phyloP scores from a whole-genome alignment of 2,113 vertebrate species.

The Xenotilapia caudafasciata region DNA sequence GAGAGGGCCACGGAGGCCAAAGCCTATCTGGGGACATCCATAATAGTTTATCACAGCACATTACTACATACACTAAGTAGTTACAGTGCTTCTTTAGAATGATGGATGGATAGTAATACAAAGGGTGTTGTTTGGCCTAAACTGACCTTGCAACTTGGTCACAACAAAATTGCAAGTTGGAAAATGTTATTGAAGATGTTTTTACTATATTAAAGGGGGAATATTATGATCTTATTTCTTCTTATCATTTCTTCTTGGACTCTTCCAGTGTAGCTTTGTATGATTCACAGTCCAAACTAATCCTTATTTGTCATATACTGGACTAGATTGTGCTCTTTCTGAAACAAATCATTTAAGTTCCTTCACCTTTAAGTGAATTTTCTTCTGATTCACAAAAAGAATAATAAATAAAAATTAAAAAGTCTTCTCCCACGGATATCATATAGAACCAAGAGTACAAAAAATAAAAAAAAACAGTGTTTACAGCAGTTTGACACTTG shows the following conservation, averaged over 20 bases:
- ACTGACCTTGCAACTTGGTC: neutral
- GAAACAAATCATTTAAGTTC: neutral
- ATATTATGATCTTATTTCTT: neutral
- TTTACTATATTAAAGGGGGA: neutral
- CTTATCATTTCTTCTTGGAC: neutral
- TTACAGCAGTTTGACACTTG: neutral
- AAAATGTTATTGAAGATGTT: neutral
- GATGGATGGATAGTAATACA: slow-evolving; percentile 13
- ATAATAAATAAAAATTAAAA: neutral
- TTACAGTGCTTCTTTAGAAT: neutral
- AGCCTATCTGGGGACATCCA: slow-evolving; percentile 38
- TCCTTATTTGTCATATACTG: neutral
- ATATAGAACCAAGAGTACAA: neutral
- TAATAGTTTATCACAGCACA: slow-evolving; percentile 43
- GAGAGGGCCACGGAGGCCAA: slow-evolving; percentile 37
- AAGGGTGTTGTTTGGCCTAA: neutral
- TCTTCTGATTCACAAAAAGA: neutral
- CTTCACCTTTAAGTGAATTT: neutral
- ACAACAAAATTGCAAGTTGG: neutral
- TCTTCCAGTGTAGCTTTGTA: neutral
- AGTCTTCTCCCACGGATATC: neutral
- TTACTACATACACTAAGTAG: slow-evolving; percentile 39
- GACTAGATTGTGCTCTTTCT: neutral
- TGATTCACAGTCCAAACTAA: neutral
- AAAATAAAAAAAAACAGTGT: neutral